Conservation (phyloP, 2,888 invertebrate genomes). For the Megalurothrips usitatus region DNA sequence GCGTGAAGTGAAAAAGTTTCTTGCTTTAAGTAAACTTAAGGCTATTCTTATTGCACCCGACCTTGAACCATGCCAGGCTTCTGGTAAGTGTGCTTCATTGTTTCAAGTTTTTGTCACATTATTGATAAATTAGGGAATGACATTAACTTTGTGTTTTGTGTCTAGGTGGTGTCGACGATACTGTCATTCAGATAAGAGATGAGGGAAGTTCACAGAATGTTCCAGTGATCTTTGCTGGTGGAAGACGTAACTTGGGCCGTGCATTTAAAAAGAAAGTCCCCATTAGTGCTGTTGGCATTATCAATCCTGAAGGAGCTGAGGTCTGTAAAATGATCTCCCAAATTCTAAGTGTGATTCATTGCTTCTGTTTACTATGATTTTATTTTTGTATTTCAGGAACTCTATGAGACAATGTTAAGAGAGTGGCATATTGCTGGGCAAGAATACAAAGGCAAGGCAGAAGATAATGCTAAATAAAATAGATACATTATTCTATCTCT, state of each 20-base stretch:
- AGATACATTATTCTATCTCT: no score
- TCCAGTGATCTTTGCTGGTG: slow-evolving; percentile 57
- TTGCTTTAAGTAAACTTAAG: slow-evolving; percentile 56
- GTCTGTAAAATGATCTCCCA: slow-evolving; percentile 39
- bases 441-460: background rate
- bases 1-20: slow-evolving; percentile 55
- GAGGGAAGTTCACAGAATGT: slow-evolving; percentile 51
- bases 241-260: slow-evolving; percentile 54
- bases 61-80: slow-evolving; percentile 48
- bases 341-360: background rate
- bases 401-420: background rate
- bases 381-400: background rate
- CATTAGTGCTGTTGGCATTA: slow-evolving; percentile 58
- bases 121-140: slow-evolving; percentile 21
- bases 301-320: slow-evolving; percentile 60
- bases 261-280: slow-evolving; percentile 55
- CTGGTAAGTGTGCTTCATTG: slow-evolving; percentile 29
- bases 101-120: slow-evolving; percentile 28
- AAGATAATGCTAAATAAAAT: no score
- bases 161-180: slow-evolving; percentile 56
- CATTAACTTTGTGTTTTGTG: slow-evolving; percentile 35
- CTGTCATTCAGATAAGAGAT: slow-evolving; percentile 50
- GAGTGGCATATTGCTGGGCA: background rate
- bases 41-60: slow-evolving; percentile 60
- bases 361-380: background rate